Conservation (phyloP, 2,797 vertebrate genomes). For the Epinephelus awoara region DNA sequence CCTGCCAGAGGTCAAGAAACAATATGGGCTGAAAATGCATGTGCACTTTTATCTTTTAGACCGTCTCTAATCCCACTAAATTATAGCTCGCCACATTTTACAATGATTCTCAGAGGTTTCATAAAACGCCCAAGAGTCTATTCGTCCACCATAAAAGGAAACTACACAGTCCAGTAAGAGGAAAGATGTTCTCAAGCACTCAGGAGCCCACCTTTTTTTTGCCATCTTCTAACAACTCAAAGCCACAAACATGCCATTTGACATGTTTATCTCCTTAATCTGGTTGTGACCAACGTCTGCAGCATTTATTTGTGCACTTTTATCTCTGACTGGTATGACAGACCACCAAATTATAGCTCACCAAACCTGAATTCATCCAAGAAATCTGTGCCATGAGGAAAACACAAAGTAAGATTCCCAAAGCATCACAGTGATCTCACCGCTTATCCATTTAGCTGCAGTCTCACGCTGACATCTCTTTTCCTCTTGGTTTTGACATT, state of each 20-base stretch:
- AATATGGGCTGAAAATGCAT: background rate
- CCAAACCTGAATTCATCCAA: constrained; percentile 1
- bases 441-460: background rate
- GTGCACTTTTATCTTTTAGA: constrained; percentile 21
- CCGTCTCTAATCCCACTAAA: constrained; percentile 1
- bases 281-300: background rate
- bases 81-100: background rate
- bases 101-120: constrained; percentile 11
- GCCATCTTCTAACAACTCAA: constrained; percentile 2
- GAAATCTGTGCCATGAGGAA: background rate
- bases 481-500: constrained; percentile 2
- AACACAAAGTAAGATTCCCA: constrained; percentile 2
- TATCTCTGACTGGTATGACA: background rate
- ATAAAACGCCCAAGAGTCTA: constrained; percentile 14
- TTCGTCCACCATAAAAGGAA: constrained; percentile 22
- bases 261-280: background rate
- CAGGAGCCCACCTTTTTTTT: constrained; percentile 10
- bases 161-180: background rate
- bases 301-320: background rate
- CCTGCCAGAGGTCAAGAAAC: constrained; percentile 4
- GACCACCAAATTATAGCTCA: constrained; percentile 7
- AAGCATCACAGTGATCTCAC: constrained; percentile 1
- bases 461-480: background rate
- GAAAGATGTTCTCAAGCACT: background rate
- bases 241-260: background rate